phyloP scores from a whole-genome alignment of 2,888 invertebrate genomes.

The Tryphoninae sp. region DNA sequence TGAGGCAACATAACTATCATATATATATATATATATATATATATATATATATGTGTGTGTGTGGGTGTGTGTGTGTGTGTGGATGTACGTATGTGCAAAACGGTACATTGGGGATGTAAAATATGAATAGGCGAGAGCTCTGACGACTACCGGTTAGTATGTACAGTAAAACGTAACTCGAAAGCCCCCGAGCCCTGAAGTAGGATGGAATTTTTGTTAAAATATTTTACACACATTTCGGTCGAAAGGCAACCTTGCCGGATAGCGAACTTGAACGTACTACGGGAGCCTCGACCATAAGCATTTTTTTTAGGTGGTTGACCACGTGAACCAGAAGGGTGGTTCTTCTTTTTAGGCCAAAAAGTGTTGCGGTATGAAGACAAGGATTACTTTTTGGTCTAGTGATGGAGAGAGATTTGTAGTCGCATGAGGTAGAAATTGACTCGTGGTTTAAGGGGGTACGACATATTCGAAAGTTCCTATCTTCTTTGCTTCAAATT shows the following conservation, averaged over 20 bases:
- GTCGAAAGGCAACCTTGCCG: not conserved
- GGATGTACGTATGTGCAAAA: not conserved
- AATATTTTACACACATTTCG: constrained; percentile 39
- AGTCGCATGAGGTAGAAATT: no score
- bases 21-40: constrained; percentile 36
- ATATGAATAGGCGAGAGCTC: constrained; percentile 47
- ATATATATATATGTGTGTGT: no score
- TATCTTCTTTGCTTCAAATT: no score
- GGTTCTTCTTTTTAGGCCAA: no score
- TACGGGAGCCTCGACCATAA: not conserved
- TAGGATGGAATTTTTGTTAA: constrained; percentile 41
- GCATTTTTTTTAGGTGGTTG: constrained; percentile 30
- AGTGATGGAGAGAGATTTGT: no score
- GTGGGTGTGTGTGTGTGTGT: no score
- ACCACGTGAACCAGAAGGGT: constrained; percentile 8
- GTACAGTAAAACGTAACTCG: constrained; percentile 25
- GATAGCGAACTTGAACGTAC: constrained; percentile 30
- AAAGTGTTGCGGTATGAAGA: no score
- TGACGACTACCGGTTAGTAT: constrained; percentile 44
- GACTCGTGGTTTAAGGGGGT: no score
- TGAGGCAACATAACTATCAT: constrained; percentile 12
- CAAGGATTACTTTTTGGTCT: no score
- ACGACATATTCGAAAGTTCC: no score
- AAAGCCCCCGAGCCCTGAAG: constrained; percentile 24
- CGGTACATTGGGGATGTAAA: not conserved